Evolutionary conservation across 1,140 invertebrate species (phyloP), one percentile per base, ranked within the genome.

Genomic region (Pectinophora gossypiella): DNA sequence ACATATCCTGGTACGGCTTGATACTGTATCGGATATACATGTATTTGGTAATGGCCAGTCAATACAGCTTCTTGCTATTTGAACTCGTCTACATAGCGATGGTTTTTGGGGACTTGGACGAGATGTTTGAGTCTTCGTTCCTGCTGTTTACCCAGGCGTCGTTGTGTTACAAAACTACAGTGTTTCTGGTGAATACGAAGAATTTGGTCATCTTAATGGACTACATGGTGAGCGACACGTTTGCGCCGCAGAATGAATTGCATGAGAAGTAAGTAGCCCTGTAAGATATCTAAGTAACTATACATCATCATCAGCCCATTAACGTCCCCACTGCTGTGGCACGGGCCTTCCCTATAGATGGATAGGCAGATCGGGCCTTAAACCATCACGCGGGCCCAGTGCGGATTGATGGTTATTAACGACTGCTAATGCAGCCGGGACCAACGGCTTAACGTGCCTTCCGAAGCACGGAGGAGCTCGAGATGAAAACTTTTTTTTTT

Each of bases 61-160:
- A 83, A 35, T 85, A 74, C 23, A 67, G 64, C 0, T 81, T 85
- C 44, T 47, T 80, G 3, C 15, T 83, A 4, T 75, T 81, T 15
- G 79, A 83, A 52, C 60, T 85, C 15, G 59, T 83, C 19, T 85
- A 85, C 36, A 68, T 85, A 22, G 54, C 61, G 0, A 42, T 61
- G 1, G 81, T 81, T 0, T 80, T 72, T 72, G 79, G 77, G 1
- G 68, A 85, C 22, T 54, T 85, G 5, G 74, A 81, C 6, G 71
- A 67, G 10, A 68, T 81, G 3, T 81, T 79, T 2, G 79, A 83
- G 43, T 77, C 73, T 0, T 78, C 76, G 0, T 76, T 75, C 48
- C 49, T 85, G 18, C 56, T 85, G 2, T 83, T 85, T 36, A 85
- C 81, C 5, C 76, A 82, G 53, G 76, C 77, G 0, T 75, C 78